These are phyloP conservation scores for Gopherus evgoodei DNA, from an alignment of 2,113 vertebrate genomes.

Conservation along the genomic window DNA sequence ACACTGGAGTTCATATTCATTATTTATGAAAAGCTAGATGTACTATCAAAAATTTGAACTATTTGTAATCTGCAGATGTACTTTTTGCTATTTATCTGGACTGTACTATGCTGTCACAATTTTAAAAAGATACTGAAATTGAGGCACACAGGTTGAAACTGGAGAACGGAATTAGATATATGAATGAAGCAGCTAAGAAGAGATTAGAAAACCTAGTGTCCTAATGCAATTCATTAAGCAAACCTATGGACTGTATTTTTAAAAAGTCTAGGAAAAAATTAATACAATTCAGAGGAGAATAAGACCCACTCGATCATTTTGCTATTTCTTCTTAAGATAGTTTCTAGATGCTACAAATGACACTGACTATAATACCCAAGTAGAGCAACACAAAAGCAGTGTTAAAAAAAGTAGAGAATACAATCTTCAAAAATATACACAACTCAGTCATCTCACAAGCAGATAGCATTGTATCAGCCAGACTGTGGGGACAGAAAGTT, in stretches of 20 bases:
- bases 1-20: not conserved
- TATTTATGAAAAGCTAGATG: not conserved
- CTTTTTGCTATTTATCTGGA: not conserved
- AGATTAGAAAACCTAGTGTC: not conserved
- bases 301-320: not conserved
- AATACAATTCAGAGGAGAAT: not conserved
- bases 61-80: not conserved
- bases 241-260: not conserved
- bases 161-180: fast-evolving
- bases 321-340: not conserved
- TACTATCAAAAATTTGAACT: not conserved
- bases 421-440: not conserved
- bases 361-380: not conserved
- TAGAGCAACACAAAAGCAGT: not conserved
- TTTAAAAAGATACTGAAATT: not conserved
- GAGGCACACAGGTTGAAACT: not conserved
- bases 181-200: not conserved
- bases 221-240: not conserved
- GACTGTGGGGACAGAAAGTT: not conserved
- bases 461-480: not conserved
- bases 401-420: not conserved
- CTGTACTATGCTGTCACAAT: not conserved
- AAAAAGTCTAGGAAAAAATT: not conserved
- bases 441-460: not conserved
- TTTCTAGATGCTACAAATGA: no score